Conservation (phyloP, 1,140 invertebrate genomes). For the Lepidurus arcticus region DNA sequence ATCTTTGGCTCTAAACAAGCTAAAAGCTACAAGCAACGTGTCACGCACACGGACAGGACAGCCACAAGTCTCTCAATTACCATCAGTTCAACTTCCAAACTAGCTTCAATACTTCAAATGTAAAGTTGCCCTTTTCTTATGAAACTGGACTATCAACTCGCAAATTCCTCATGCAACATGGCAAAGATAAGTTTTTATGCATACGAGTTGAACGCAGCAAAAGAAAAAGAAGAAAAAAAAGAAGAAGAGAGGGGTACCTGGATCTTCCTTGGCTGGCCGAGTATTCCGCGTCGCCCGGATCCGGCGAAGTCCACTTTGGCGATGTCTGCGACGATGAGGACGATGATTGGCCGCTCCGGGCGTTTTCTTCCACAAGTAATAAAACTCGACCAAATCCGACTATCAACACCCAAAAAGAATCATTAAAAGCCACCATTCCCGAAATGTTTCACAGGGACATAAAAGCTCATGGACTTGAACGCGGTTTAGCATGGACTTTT, state of each 20-base stretch:
- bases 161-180: too few species aligned
- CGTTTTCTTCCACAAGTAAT: conserved; percentile 99
- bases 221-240: not conserved
- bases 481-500: not conserved
- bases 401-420: conserved; percentile 44
- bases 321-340: conserved; percentile 73
- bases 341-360: conserved; percentile 92
- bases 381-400: conserved; percentile 95
- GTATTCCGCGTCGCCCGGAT: conserved; percentile 73
- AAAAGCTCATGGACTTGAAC: conserved; percentile 14
- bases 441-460: conserved; percentile 13
- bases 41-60: not conserved
- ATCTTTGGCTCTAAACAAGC: not conserved
- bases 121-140: too few species aligned
- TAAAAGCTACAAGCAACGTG: not conserved
- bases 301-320: conserved; percentile 80
- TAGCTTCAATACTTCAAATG: too few species aligned
- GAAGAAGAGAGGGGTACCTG: conserved; percentile 36
- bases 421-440: conserved; percentile 5
- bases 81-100: too few species aligned
- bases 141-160: too few species aligned
- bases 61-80: not conserved
- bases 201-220: too few species aligned
- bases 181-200: too few species aligned
- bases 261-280: conserved; percentile 45